Evolutionary conservation across 2,797 vertebrate genomes (phyloP).

Genomic region (Cercopithecus hamlyni): DNA sequence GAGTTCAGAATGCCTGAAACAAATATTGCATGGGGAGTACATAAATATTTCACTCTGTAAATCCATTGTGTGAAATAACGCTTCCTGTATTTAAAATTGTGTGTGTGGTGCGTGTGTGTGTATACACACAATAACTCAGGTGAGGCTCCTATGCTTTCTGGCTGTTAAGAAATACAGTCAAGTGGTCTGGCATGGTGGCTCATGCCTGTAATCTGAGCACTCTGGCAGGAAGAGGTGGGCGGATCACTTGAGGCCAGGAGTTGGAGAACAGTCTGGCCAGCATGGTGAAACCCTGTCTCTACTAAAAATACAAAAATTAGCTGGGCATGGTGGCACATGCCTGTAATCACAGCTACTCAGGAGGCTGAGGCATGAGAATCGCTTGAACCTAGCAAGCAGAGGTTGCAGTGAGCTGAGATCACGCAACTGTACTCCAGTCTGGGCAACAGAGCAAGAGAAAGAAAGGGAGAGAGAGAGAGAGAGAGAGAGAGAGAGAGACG

Average conservation of each 20-base stretch:
- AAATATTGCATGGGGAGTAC: neutral
- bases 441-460: neutral
- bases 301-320: neutral
- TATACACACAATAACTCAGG: neutral
- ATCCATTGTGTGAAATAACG: neutral
- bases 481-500: fast-evolving
- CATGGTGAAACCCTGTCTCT: neutral
- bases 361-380: neutral
- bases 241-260: neutral
- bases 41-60: neutral
- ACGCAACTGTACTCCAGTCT: neutral
- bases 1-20: neutral
- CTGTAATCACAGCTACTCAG: neutral
- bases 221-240: neutral
- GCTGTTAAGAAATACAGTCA: neutral
- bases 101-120: neutral
- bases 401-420: neutral
- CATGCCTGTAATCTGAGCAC: neutral
- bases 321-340: neutral
- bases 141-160: neutral
- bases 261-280: neutral
- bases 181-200: neutral
- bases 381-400: neutral
- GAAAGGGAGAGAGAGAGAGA: no score
- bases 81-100: neutral